Conservation (phyloP, 2,888 invertebrate species). For the Hemithea aestivaria region DNA sequence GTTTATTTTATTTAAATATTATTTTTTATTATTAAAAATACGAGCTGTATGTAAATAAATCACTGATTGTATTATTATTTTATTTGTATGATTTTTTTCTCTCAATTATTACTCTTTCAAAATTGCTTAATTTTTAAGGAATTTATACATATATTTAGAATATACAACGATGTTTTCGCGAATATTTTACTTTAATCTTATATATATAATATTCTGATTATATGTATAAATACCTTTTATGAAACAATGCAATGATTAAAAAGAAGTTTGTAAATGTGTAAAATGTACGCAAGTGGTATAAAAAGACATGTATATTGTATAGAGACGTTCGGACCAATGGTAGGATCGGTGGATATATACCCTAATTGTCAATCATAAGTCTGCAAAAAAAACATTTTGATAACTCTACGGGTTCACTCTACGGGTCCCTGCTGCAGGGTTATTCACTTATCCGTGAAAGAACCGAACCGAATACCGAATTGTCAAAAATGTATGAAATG, state of each 20-base stretch:
- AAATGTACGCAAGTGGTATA: constrained; percentile 34
- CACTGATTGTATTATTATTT: no score
- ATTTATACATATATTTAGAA: background rate
- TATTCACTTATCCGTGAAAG: no score
- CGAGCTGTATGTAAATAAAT: no score
- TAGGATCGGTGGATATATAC: constrained; percentile 38
- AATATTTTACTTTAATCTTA: background rate
- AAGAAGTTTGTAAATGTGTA: constrained; percentile 15
- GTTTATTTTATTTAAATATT: no score
- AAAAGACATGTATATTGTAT: constrained; percentile 60
- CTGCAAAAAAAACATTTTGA: no score
- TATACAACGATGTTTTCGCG: no score
- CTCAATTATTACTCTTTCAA: background rate
- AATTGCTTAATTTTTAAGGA: background rate
- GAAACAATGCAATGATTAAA: constrained; percentile 1
- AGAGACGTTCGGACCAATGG: constrained; percentile 65
- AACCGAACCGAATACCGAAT: no score
- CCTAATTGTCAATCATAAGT: background rate
- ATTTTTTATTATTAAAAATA: no score
- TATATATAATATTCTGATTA: constrained; percentile 1
- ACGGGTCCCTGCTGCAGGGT: no score
- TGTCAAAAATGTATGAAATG: no score
- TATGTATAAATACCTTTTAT: background rate
- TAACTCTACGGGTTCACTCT: no score
- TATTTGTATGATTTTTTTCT: no score